A percentile compares a stretch with the other conserved stretches of the same genome.
Evolutionary conservation across 2,888 invertebrate genomes (phyloP).

Genomic region (Halocaridina rubra): DNA sequence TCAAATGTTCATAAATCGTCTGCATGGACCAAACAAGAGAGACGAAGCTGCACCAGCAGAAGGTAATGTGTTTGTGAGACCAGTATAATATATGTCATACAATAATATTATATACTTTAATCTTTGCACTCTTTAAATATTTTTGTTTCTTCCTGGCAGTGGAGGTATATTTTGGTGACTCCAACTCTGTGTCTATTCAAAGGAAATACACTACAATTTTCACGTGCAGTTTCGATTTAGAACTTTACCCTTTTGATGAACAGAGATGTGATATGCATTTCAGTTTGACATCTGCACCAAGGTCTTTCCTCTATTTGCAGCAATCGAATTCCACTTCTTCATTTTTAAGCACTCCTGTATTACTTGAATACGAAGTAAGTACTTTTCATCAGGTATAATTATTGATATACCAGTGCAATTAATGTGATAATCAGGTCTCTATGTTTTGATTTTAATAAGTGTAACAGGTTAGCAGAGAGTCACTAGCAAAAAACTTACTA

Average conservation of each 20-base stretch:
- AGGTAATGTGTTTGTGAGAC: too few species aligned
- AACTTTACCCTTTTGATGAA: constrained; percentile 56
- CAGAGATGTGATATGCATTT: constrained; percentile 51
- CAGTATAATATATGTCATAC: too few species aligned
- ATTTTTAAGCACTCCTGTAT: constrained; percentile 3
- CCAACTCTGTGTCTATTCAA: constrained; percentile 45
- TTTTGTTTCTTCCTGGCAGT: constrained; percentile 27
- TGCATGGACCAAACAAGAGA: not conserved
- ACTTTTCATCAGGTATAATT: not conserved
- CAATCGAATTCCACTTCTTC: not conserved
- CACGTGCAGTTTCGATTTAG: constrained; percentile 47
- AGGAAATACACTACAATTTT: constrained; percentile 54
- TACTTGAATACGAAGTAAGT: constrained; percentile 46
- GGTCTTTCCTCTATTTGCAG: constrained; percentile 34
- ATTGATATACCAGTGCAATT: too few species aligned
- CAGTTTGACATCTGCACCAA: constrained; percentile 42
- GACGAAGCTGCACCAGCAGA: constrained; percentile 48
- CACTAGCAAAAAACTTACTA: too few species aligned
- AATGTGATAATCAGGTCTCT: too few species aligned
- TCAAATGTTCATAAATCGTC: constrained; percentile 5
- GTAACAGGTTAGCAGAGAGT: too few species aligned
- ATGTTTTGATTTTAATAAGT: too few species aligned
- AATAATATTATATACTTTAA: too few species aligned
- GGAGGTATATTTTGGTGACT: constrained; percentile 33
- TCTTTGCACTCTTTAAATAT: too few species aligned